Conservation (phyloP, 2,113 vertebrate genomes). For the Silurus glanis region DNA sequence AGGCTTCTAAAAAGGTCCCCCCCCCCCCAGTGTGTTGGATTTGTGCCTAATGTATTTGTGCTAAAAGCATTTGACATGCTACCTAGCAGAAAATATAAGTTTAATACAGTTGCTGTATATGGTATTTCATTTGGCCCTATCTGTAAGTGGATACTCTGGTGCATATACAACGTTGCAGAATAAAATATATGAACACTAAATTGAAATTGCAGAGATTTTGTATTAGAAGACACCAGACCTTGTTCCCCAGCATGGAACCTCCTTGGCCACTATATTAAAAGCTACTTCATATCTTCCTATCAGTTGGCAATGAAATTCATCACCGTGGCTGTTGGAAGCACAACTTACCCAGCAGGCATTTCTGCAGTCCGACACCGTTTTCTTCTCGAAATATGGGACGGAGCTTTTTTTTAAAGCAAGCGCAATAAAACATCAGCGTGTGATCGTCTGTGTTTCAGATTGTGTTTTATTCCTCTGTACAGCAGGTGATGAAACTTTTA, state of each 20-base stretch:
- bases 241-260: not conserved
- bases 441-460: not conserved
- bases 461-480: conserved; percentile 4
- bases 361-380: not conserved
- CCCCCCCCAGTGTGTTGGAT: not conserved
- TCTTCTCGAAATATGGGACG: not conserved
- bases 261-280: not conserved
- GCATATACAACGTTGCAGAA: too few relatives aligned
- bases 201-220: not conserved
- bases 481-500: not conserved
- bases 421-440: not conserved
- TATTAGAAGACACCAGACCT: not conserved
- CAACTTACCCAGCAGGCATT: not conserved
- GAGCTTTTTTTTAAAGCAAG: not conserved
- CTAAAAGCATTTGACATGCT: not conserved
- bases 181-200: not conserved
- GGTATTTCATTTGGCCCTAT: not conserved
- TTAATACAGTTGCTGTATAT: not conserved
- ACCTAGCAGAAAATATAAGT: not conserved
- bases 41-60: not conserved
- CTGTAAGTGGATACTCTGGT: not conserved
- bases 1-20: not conserved
- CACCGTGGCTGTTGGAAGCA: not conserved
- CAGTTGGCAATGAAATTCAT: not conserved
- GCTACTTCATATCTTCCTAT: not conserved